Conservation (phyloP, 1,140 invertebrate genomes). For the Mya arenaria region DNA sequence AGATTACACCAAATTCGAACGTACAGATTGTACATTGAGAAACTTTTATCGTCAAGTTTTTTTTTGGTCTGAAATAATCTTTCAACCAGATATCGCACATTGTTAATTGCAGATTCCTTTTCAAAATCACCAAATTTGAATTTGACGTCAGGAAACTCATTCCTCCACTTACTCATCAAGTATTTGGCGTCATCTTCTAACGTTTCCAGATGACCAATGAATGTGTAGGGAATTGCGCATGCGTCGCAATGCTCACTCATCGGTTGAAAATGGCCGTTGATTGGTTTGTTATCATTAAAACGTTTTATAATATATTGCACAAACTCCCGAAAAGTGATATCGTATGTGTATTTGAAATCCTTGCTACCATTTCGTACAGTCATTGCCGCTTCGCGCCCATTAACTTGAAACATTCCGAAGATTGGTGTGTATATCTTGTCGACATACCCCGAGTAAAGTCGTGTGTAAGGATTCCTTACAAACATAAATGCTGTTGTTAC, state of each 20-base stretch:
- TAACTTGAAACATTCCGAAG: neutral
- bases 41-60: neutral
- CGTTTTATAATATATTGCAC: slow-evolving; percentile 12
- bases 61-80: neutral
- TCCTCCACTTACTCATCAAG: slow-evolving; percentile 52
- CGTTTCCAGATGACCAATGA: slow-evolving; percentile 78
- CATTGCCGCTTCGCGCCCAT: neutral
- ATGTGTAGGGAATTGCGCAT: slow-evolving; percentile 74
- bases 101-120: slow-evolving; percentile 13
- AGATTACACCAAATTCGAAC: slow-evolving; percentile 25
- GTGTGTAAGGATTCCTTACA: slow-evolving; percentile 42
- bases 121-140: slow-evolving; percentile 22
- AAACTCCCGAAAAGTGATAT: slow-evolving; percentile 50
- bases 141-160: slow-evolving; percentile 8
- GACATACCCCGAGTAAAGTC: slow-evolving; percentile 45
- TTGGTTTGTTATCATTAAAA: neutral
- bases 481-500: slow-evolving; percentile 26
- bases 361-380: neutral
- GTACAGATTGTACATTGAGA: slow-evolving; percentile 5
- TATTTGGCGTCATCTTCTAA: slow-evolving; percentile 68
- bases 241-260: slow-evolving; percentile 74
- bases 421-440: slow-evolving; percentile 42
- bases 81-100: neutral
- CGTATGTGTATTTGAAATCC: slow-evolving; percentile 1
- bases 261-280: slow-evolving; percentile 75